Percentiles rank a stretch among this genome's conserved stretches.
These are phyloP conservation scores for Pleuronectes platessa DNA, from an alignment of 2,113 vertebrate species.

Conservation along the genomic window DNA sequence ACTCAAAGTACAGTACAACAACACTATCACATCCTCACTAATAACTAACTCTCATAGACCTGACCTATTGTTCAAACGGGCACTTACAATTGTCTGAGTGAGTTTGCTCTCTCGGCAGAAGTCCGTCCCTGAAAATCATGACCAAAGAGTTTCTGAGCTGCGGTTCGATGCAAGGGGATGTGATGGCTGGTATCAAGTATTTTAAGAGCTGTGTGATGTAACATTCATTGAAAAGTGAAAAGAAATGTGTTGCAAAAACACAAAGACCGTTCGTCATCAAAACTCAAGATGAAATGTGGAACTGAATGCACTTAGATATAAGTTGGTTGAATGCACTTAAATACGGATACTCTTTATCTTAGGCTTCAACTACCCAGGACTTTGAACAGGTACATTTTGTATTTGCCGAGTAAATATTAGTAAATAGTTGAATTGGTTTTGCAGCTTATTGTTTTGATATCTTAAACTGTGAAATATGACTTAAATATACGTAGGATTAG, in stretches of 20 bases:
- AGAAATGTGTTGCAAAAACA: conserved; percentile 24
- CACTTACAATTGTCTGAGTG: conserved; percentile 18
- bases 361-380: conserved; percentile 19
- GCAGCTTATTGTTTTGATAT: conserved; percentile 22
- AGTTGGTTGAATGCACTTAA: conserved; percentile 63
- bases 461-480: conserved; percentile 20
- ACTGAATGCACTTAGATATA: conserved; percentile 45
- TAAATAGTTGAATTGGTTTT: neutral
- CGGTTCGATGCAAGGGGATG: conserved; percentile 24
- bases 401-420: conserved; percentile 32
- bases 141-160: conserved; percentile 33
- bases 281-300: conserved; percentile 35
- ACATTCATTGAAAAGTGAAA: conserved; percentile 58
- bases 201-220: conserved; percentile 33
- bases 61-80: conserved; percentile 1
- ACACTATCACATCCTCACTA: conserved; percentile 3
- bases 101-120: conserved; percentile 24
- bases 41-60: neutral
- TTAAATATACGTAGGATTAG: conserved; percentile 1
- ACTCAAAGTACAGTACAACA: conserved; percentile 17
- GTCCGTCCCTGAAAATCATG: conserved; percentile 48
- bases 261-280: conserved; percentile 24
- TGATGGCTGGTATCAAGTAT: conserved; percentile 50
- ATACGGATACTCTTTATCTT: conserved; percentile 24
- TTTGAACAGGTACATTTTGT: conserved; percentile 24